Conservation (phyloP, 2,888 invertebrate species). For the Rhamnusium bicolor region DNA sequence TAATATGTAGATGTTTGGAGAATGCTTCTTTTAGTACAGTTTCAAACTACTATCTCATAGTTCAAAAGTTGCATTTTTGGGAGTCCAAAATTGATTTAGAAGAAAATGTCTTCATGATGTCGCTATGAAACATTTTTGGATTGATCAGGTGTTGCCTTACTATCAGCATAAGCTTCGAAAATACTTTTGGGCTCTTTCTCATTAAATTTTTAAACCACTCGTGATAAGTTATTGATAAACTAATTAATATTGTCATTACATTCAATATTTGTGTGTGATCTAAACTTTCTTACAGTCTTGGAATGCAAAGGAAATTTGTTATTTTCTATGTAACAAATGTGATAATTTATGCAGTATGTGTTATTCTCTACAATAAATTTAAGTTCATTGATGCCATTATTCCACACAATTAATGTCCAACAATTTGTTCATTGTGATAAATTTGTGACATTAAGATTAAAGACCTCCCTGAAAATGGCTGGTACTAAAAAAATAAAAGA, state of each 20-base stretch:
- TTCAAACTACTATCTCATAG: too few relatives aligned
- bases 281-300: neutral
- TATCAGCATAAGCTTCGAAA: too few relatives aligned
- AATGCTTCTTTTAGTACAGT: too few relatives aligned
- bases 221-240: neutral
- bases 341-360: neutral
- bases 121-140: too few relatives aligned
- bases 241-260: neutral
- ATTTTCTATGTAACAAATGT: too few relatives aligned
- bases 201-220: too few relatives aligned
- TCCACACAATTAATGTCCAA: neutral
- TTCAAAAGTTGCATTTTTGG: too few relatives aligned
- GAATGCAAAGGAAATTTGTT: neutral
- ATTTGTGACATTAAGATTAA: neutral
- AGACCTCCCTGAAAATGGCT: constrained; percentile 29
- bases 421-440: neutral
- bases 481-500: constrained; percentile 26
- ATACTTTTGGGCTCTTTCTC: too few relatives aligned
- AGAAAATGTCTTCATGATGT: too few relatives aligned
- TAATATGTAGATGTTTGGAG: too few relatives aligned
- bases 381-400: neutral
- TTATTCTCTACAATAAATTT: neutral
- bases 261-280: neutral
- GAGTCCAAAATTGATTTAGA: too few relatives aligned
- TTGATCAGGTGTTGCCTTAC: too few relatives aligned